Base-by-base conservation (phyloP, 2,797 vertebrate genomes). In the Steatocranus sp. region DNA sequence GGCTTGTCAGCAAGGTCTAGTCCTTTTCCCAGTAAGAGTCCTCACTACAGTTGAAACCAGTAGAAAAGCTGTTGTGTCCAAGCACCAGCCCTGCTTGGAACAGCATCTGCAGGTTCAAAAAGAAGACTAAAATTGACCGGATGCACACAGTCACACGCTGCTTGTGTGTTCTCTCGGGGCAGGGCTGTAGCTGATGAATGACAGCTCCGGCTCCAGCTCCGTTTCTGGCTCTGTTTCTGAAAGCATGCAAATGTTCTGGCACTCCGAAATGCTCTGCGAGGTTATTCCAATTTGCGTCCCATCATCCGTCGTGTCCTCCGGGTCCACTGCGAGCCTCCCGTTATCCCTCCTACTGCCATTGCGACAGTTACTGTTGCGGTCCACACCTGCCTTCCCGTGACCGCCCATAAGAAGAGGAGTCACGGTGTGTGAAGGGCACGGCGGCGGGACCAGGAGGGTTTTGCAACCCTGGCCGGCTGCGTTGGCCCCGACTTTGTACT, bases 91-190 rank as follows among this genome's bases (percentile, higher is more conserved):
- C 3, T 25, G 75, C 79, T 85, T 73, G 43, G 68, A 49, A 49
- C 18, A 49, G 78, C 68, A 49, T 73, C 17, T 73, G 43, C 66
- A 30, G 77, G 75, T 68, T 51, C 3, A 56, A 30, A 38, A 50
- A 66, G 32, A 54, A 77, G 51, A 54, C 27, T 32, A 75, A 56
- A 34, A 17, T 7, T 34, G 3, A 56, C 8, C 4, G 11, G 12
- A 11, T 20, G 5, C 49, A 5, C 7, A 25, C 81, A 61, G 79
- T 97, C 94, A 99, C 91, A 99, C 98, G 83, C 97, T 98, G 89
- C 98, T 99, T 30, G 98, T 98, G 93, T 96, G 96, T 83, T 99
- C 97, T 6, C 92, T 96, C 86, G 96, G 94, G 86, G 95, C 90
- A 17, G 96, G 95, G 82, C 86, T 82, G 90, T 96, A 97, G 93